phyloP scores from a whole-genome alignment of 1,140 invertebrate species.

The Trachymyrmex cornetzi region DNA sequence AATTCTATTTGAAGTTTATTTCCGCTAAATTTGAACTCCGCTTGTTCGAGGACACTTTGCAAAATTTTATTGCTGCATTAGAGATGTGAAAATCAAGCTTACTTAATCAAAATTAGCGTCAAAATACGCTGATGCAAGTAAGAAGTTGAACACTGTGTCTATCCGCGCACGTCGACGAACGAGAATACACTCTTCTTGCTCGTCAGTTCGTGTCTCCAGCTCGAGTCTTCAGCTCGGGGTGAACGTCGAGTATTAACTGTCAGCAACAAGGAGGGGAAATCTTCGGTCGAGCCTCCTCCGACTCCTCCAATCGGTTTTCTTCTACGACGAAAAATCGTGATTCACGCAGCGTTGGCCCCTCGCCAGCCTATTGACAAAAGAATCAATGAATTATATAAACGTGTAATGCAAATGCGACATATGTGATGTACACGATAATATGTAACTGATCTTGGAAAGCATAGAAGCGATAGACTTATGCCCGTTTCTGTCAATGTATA shows the following conservation, averaged over 20 bases:
- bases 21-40: not conserved
- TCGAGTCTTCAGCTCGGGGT: slow-evolving; percentile 42
- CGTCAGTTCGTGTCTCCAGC: slow-evolving; percentile 6
- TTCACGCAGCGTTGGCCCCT: slow-evolving; percentile 6
- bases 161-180: slow-evolving; percentile 1
- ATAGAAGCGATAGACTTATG: not conserved
- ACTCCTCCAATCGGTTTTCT: slow-evolving; percentile 61
- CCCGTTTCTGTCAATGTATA: too few relatives aligned
- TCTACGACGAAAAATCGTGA: slow-evolving; percentile 57
- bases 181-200: slow-evolving; percentile 26
- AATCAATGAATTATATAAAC: not conserved
- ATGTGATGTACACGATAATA: not conserved
- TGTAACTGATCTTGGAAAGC: not conserved
- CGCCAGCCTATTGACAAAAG: not conserved
- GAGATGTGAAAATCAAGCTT: not conserved
- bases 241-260: slow-evolving; percentile 34
- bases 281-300: slow-evolving; percentile 54
- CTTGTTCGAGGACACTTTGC: not conserved
- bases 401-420: not conserved
- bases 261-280: slow-evolving; percentile 16
- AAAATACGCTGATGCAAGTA: not conserved
- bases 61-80: slow-evolving; percentile 9
- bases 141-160: not conserved
- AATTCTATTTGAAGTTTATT: not conserved
- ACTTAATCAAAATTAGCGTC: slow-evolving; percentile 29